phyloP scores from a whole-genome alignment of 1,140 invertebrate genomes.

The Heliconius himera region DNA sequence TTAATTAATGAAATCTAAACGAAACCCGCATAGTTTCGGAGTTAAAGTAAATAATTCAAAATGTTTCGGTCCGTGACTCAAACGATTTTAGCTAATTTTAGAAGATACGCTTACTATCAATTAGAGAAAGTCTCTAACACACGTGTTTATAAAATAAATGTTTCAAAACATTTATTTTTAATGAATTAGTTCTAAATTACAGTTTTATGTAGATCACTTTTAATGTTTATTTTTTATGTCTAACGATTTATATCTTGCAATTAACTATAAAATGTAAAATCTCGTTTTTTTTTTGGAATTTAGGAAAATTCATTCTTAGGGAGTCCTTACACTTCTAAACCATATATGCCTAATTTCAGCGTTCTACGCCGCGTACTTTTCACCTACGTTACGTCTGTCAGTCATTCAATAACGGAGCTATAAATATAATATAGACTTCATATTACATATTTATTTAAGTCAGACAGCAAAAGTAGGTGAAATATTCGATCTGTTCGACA shows the following conservation, averaged over 20 bases:
- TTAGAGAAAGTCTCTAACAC: neutral
- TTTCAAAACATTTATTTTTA: neutral
- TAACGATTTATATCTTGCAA: too few relatives aligned
- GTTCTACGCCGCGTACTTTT: too few relatives aligned
- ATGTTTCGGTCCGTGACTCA: neutral
- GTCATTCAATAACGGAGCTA: too few relatives aligned
- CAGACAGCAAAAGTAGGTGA: too few relatives aligned
- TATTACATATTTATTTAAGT: too few relatives aligned
- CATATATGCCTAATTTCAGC: too few relatives aligned
- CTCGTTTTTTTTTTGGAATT: too few relatives aligned
- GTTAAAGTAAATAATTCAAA: conserved; percentile 9
- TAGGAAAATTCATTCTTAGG: too few relatives aligned
- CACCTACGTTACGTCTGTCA: too few relatives aligned
- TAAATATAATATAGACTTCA: too few relatives aligned
- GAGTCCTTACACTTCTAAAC: too few relatives aligned
- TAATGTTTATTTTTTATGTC: neutral
- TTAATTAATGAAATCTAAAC: conserved; percentile 3
- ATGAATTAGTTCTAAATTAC: neutral
- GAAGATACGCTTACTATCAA: conserved; percentile 8
- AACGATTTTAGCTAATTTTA: conserved; percentile 11
- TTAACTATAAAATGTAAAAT: too few relatives aligned
- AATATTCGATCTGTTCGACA: neutral
- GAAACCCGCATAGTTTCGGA: neutral
- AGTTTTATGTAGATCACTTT: neutral
- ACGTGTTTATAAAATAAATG: neutral